Evolutionary conservation across 2,113 vertebrate genomes (phyloP).

Genomic region (Pionites leucogaster): DNA sequence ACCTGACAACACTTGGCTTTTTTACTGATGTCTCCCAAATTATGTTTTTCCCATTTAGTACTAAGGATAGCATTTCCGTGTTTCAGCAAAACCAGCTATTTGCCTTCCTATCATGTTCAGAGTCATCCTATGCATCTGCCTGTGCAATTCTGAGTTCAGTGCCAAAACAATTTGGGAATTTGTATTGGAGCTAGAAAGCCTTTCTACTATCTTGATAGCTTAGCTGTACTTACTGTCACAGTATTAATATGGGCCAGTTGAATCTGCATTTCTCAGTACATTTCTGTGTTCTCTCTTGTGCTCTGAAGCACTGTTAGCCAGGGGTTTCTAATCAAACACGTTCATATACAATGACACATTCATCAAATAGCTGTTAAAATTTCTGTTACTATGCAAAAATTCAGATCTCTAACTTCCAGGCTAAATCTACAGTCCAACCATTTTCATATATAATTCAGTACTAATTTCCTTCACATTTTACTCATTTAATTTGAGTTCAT

Average conservation of each 20-base stretch:
- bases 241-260: not conserved
- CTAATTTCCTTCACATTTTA: not conserved
- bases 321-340: not conserved
- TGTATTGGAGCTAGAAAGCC: constrained; percentile 40
- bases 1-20: constrained; percentile 44
- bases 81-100: constrained; percentile 55
- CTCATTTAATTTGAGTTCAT: not conserved
- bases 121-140: constrained; percentile 3
- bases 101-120: constrained; percentile 12
- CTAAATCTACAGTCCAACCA: not conserved
- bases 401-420: not conserved
- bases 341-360: not conserved
- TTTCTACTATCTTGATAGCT: constrained; percentile 49
- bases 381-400: not conserved
- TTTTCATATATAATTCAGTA: not conserved
- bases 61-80: not conserved
- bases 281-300: not conserved
- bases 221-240: constrained; percentile 41
- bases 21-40: constrained; percentile 37
- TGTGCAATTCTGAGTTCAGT: constrained; percentile 23
- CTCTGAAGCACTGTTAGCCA: not conserved
- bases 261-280: not conserved
- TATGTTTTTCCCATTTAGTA: constrained; percentile 32
- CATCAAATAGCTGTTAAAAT: not conserved
- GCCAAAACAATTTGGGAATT: constrained; percentile 60